These are phyloP conservation scores for Labroides dimidiatus DNA, from an alignment of 2,797 vertebrate genomes.

Conservation along the genomic window DNA sequence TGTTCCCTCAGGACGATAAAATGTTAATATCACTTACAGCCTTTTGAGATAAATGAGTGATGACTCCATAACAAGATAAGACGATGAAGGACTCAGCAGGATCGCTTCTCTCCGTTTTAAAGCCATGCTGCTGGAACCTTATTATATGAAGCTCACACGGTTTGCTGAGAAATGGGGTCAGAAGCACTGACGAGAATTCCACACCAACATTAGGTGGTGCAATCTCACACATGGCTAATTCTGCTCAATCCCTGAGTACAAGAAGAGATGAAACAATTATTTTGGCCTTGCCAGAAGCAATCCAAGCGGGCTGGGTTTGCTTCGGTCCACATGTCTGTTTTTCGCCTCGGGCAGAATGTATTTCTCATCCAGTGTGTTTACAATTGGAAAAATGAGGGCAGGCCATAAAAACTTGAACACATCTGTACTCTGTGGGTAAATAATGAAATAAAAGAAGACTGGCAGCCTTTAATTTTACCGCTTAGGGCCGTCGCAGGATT, in stretches of 20 bases:
- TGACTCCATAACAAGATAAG: constrained; percentile 48
- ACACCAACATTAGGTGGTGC: constrained; percentile 37
- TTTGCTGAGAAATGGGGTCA: constrained; percentile 36
- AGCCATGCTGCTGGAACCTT: constrained; percentile 23
- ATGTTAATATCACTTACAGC: constrained; percentile 39
- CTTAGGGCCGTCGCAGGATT: constrained; percentile 37
- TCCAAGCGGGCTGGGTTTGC: constrained; percentile 15
- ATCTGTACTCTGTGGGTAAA: constrained; percentile 35
- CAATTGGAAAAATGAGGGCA: constrained; percentile 42
- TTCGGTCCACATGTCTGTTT: constrained; percentile 47
- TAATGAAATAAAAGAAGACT: constrained; percentile 28
- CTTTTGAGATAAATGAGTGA: constrained; percentile 45
- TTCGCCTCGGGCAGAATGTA: constrained; percentile 40
- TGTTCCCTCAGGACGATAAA: constrained; percentile 4
- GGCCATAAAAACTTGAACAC: constrained; percentile 24
- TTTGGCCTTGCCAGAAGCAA: constrained; percentile 58
- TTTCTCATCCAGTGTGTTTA: constrained; percentile 52
- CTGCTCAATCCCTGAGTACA: constrained; percentile 22
- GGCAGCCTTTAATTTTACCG: constrained; percentile 62
- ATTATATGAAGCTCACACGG: constrained; percentile 32
- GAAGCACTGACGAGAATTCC: constrained; percentile 40
- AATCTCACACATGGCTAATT: constrained; percentile 67
- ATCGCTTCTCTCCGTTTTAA: constrained; percentile 55
- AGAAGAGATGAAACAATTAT: constrained; percentile 56
- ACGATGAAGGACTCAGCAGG: constrained; percentile 27